Conservation (phyloP, 2,888 invertebrate genomes). For the Caenorhabditis plicata region DNA sequence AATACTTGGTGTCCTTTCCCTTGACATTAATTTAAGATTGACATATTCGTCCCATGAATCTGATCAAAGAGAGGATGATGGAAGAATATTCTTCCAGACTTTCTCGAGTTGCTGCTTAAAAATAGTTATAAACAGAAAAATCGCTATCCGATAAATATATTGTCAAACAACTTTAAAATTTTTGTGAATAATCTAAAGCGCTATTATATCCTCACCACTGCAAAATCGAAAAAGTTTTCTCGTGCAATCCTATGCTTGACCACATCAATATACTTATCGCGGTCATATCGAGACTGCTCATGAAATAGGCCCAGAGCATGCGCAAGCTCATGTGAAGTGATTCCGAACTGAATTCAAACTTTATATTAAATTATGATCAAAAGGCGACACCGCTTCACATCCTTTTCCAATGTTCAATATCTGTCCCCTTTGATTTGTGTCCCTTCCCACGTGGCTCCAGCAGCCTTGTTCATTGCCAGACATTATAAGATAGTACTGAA, state of each 20-base stretch:
- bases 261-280: constrained; percentile 29
- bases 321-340: constrained; percentile 42
- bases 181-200: too few relatives aligned
- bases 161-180: too few relatives aligned
- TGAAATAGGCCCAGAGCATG: constrained; percentile 44
- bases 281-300: constrained; percentile 39
- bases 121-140: too few relatives aligned
- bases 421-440: constrained; percentile 29
- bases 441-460: constrained; percentile 43
- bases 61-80: too few relatives aligned
- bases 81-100: too few relatives aligned
- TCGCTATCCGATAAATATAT: too few relatives aligned
- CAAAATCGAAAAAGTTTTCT: constrained; percentile 35
- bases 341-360: constrained; percentile 25
- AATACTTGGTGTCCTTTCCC: too few relatives aligned
- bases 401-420: constrained; percentile 35
- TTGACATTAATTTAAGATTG: too few relatives aligned
- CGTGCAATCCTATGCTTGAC: constrained; percentile 16
- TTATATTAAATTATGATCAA: not conserved
- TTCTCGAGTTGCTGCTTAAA: too few relatives aligned
- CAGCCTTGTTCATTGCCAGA: constrained; percentile 34
- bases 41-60: too few relatives aligned
- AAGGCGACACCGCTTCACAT: constrained; percentile 25
- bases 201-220: constrained; percentile 29
- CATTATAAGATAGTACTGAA: constrained; percentile 21